These are phyloP conservation scores for Ochropacha duplaris DNA, from an alignment of 2,888 invertebrate genomes.

Conservation along the genomic window DNA sequence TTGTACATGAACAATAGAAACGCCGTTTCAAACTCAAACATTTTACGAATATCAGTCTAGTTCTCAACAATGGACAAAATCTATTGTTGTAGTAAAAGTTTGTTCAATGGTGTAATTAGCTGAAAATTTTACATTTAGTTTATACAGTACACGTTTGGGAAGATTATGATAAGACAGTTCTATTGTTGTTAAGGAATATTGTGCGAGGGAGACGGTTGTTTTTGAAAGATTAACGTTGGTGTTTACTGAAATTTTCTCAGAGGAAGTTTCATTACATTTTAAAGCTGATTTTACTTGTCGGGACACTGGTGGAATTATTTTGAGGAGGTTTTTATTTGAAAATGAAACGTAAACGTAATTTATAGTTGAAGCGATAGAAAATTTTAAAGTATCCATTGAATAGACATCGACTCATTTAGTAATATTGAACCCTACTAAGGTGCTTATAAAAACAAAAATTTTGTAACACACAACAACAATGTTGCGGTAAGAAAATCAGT, in stretches of 20 bases:
- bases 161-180: neutral
- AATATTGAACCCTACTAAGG: too few species aligned
- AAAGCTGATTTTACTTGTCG: neutral
- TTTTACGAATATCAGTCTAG: constrained; percentile 3
- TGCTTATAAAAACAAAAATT: too few species aligned
- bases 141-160: neutral
- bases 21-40: neutral
- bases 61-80: neutral
- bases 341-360: too few species aligned
- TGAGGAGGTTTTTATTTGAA: too few species aligned
- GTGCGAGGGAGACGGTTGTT: neutral
- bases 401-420: too few species aligned
- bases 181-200: neutral
- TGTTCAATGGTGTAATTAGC: neutral
- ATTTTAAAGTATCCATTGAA: too few species aligned
- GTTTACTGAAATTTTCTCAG: neutral
- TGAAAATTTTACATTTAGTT: neutral
- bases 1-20: neutral
- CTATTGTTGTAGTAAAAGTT: neutral
- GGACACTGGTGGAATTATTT: neutral
- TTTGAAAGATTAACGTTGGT: neutral
- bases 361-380: too few species aligned
- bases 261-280: too few species aligned
- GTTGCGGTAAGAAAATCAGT: too few species aligned
- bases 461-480: too few species aligned